A percentile compares a stretch with the other conserved stretches of the same genome.
Conservation (phyloP, 2,113 vertebrate genomes). For the Odontophorus gujanensis region DNA sequence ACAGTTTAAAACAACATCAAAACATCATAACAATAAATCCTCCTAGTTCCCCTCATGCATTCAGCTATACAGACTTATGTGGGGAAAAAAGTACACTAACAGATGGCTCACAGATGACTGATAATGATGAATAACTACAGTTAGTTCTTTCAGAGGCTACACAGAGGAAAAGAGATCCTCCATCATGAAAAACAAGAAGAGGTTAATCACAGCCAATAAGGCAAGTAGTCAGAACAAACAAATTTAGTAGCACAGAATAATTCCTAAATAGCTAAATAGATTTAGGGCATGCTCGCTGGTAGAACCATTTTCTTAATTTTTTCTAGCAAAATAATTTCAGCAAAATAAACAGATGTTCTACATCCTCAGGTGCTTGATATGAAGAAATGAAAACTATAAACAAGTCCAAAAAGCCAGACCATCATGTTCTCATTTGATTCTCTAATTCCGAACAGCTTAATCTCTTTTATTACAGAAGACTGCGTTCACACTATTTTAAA, state of each 20-base stretch:
- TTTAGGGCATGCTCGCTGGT: not conserved
- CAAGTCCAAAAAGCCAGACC: not conserved
- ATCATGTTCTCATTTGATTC: not conserved
- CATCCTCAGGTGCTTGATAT: rapidly evolving
- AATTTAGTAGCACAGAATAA: not conserved
- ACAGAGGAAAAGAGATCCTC: not conserved
- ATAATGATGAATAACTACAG: conserved; percentile 18
- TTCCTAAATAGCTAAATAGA: not conserved
- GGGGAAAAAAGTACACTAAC: not conserved
- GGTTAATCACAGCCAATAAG: not conserved
- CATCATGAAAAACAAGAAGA: not conserved
- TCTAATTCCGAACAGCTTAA: not conserved
- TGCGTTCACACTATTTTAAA: not conserved
- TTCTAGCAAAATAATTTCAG: not conserved
- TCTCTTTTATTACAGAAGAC: not conserved
- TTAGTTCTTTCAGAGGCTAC: not conserved
- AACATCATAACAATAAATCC: not conserved
- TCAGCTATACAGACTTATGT: not conserved
- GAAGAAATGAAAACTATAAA: not conserved
- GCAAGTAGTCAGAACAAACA: not conserved
- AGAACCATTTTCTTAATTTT: not conserved
- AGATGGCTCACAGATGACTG: conserved; percentile 2
- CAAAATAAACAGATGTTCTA: not conserved
- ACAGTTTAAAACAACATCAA: not conserved
- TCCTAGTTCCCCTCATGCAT: not conserved